Conservation (phyloP, 2,888 invertebrate genomes). For the Hyposoter didymator region DNA sequence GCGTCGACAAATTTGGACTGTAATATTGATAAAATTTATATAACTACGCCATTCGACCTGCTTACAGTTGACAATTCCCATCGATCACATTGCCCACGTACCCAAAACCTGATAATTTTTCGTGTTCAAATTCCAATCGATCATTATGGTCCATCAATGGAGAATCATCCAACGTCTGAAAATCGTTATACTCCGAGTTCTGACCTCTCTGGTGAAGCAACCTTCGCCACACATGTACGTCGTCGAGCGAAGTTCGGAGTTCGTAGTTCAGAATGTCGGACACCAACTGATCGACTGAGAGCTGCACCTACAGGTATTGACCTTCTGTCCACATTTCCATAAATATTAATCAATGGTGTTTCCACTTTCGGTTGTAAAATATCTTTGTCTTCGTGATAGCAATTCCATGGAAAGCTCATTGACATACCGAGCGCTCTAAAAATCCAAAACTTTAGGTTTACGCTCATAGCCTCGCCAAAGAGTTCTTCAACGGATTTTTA, state of each 20-base stretch:
- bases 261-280: constrained; percentile 22
- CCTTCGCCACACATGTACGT: too few species aligned
- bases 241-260: not conserved
- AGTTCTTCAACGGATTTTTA: too few species aligned
- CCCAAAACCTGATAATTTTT: too few species aligned
- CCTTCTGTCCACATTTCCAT: constrained; percentile 16
- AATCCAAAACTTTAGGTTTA: not conserved
- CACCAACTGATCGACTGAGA: constrained; percentile 22
- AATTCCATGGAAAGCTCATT: not conserved
- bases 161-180: too few species aligned
- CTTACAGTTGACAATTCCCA: not conserved
- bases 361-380: not conserved
- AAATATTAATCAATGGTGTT: not conserved
- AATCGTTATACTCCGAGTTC: not conserved
- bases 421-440: not conserved
- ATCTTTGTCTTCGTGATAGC: not conserved
- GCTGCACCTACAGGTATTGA: constrained; percentile 26
- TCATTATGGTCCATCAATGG: too few species aligned
- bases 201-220: not conserved
- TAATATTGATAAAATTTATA: too few species aligned
- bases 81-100: too few species aligned
- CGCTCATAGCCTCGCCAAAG: too few species aligned
- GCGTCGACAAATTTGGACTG: too few species aligned
- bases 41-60: not conserved
- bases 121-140: too few species aligned